Evolutionary conservation across 1,140 invertebrate genomes (phyloP).

Genomic region (Drosophila truncata): DNA sequence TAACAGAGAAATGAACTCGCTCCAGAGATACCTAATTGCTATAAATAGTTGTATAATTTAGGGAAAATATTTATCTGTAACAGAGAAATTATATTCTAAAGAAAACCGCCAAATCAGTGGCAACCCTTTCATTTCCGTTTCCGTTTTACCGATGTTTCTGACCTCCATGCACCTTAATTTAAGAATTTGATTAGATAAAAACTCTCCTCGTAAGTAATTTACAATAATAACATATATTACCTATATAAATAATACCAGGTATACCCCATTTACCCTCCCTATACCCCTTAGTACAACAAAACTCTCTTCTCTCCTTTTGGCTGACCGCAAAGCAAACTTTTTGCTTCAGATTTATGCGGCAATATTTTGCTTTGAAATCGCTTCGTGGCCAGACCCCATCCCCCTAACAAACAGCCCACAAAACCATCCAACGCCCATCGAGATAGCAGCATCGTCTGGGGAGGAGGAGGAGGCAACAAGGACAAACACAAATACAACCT

Average conservation of each 20-base stretch:
- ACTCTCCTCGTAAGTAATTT: neutral
- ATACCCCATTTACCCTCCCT: slow-evolving; percentile 1
- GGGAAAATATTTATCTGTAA: too few relatives aligned
- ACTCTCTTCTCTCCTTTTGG: slow-evolving; percentile 20
- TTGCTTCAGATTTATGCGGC: slow-evolving; percentile 69
- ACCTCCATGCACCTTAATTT: too few relatives aligned
- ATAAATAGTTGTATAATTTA: neutral
- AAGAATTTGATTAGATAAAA: too few relatives aligned
- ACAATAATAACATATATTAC: neutral
- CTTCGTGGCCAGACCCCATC: slow-evolving; percentile 9
- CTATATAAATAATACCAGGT: too few relatives aligned
- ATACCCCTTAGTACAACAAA: slow-evolving; percentile 8
- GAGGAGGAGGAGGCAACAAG: slow-evolving; percentile 12
- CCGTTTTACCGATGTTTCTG: neutral
- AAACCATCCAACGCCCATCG: neutral
- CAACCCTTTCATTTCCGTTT: neutral
- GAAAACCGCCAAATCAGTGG: neutral
- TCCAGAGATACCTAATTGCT: neutral
- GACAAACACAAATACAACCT: slow-evolving; percentile 62
- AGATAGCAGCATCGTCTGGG: neutral
- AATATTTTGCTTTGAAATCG: slow-evolving; percentile 78
- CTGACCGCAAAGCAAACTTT: slow-evolving; percentile 74
- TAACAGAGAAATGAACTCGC: neutral
- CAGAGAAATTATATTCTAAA: too few relatives aligned
- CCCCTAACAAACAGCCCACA: neutral